A percentile compares a stretch with the other conserved stretches of the same genome.
These are phyloP conservation scores for Mastomys coucha DNA, from an alignment of 2,113 vertebrate genomes.

Conservation along the genomic window DNA sequence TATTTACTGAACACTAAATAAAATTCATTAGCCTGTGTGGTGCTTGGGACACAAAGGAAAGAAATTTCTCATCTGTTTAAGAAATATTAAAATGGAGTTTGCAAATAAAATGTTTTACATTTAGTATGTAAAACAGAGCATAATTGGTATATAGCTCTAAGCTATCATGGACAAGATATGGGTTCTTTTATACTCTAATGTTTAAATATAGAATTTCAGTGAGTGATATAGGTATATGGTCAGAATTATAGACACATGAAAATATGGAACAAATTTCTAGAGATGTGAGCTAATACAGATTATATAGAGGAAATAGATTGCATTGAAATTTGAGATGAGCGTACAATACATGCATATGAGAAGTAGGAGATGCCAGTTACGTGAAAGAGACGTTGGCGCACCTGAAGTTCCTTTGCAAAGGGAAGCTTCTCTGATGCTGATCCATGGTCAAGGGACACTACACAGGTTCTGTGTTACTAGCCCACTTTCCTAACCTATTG, in stretches of 20 bases:
- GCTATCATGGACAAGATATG: not conserved
- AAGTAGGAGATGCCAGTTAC: not conserved
- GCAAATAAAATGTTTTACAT: constrained; percentile 7
- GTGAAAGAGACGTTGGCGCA: not conserved
- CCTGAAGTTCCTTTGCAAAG: not conserved
- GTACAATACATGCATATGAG: not conserved
- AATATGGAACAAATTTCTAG: not conserved
- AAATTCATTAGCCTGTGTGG: not conserved
- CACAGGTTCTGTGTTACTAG: not conserved
- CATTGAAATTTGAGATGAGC: not conserved
- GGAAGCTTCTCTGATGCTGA: not conserved
- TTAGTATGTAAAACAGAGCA: not conserved
- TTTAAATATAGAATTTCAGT: not conserved
- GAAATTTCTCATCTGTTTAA: not conserved
- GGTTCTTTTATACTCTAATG: not conserved
- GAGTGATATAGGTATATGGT: not conserved
- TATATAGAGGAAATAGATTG: not conserved
- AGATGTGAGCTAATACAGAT: not conserved
- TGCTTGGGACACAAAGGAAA: not conserved
- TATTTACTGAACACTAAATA: constrained; percentile 26
- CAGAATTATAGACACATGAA: not conserved
- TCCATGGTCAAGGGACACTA: not conserved
- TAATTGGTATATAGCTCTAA: not conserved
- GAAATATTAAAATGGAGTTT: constrained; percentile 9
- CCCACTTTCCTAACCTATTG: not conserved